Base-by-base conservation (phyloP, 2,797 vertebrate species). In the Micromesistius poutassou region DNA sequence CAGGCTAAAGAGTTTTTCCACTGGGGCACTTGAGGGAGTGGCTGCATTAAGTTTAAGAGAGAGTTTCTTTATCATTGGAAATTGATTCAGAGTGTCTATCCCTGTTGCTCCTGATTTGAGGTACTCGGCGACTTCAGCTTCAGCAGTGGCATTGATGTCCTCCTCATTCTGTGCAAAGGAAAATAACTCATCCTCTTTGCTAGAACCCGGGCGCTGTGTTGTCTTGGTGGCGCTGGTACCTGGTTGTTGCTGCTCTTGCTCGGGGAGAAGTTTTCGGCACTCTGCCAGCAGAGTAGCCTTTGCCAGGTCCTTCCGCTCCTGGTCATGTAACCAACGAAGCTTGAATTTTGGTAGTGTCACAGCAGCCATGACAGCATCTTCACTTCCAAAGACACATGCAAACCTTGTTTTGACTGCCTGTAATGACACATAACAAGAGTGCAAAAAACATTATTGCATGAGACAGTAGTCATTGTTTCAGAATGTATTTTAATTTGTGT, bases 301-400 rank as follows among this genome's bases (percentile, higher is more conserved):
- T n/a, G n/a, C n/a, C n/a, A 9, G 7, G 40, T 42, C 7, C 35
- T 36, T 36, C 3, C 3, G 25, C 7, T 6, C 62, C 13, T n/a
- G n/a, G n/a, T n/a, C n/a, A n/a, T n/a, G n/a, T n/a, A n/a, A n/a
- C n/a, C n/a, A n/a, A n/a, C n/a, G n/a, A n/a, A n/a, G n/a, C n/a
- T n/a, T n/a, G n/a, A n/a, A n/a, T n/a, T n/a, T n/a, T n/a, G 30
- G n/a, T 46, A 46, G 78, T 38, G 76, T 82, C 38, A 86, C 80
- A 68, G 84, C 78, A 86, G 80, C 84, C 74, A 83, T 35, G 16
- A 82, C 3, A 70, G 74, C 80, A 33, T 72, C 68, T 62, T 82
- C 46, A 9, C 36, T 77, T 16, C 72, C 70, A 7, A 79, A 36
- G 30, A 82, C 83, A 28, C 33, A 13, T 28, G 74, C 71, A 81